Conservation (phyloP, 2,888 invertebrate genomes). For the Trissonchulus sp. region DNA sequence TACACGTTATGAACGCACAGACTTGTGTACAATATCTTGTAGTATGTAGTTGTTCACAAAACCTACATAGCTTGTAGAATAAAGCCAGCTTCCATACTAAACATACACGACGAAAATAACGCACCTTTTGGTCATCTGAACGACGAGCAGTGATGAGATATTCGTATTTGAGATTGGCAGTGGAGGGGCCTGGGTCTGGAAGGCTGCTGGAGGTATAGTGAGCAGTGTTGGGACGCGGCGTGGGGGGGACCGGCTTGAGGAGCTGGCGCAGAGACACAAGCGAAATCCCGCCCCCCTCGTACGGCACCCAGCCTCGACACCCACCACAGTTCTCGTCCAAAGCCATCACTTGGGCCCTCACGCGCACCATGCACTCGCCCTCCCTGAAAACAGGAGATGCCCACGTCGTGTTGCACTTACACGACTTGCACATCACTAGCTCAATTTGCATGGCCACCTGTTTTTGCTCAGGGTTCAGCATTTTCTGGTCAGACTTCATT, state of each 20-base stretch:
- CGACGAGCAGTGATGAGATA: slow-evolving; percentile 86
- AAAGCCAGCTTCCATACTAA: not conserved
- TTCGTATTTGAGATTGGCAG: slow-evolving; percentile 52
- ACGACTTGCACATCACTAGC: too few species aligned
- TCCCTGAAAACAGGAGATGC: not conserved
- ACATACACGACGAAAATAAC: slow-evolving; percentile 46
- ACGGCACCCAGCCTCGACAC: slow-evolving; percentile 65
- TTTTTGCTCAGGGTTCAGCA: too few species aligned
- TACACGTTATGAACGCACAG: too few species aligned
- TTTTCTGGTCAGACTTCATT: too few species aligned
- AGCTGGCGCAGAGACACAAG: not conserved
- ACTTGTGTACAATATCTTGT: too few species aligned
- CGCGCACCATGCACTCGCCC: slow-evolving; percentile 77
- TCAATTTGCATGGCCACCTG: too few species aligned
- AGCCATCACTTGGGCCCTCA: slow-evolving; percentile 97
- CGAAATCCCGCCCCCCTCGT: slow-evolving; percentile 50
- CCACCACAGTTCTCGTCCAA: slow-evolving; percentile 86
- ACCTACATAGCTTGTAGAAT: too few species aligned
- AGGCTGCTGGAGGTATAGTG: slow-evolving; percentile 31
- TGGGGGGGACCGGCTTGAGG: not conserved
- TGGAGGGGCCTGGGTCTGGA: too few species aligned
- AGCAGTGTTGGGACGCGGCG: slow-evolving; percentile 11
- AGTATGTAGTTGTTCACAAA: too few species aligned
- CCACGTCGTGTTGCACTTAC: too few species aligned
- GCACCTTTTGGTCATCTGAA: slow-evolving; percentile 83